phyloP scores from a whole-genome alignment of 2,797 vertebrate genomes.

The Hydrolagus colliei region DNA sequence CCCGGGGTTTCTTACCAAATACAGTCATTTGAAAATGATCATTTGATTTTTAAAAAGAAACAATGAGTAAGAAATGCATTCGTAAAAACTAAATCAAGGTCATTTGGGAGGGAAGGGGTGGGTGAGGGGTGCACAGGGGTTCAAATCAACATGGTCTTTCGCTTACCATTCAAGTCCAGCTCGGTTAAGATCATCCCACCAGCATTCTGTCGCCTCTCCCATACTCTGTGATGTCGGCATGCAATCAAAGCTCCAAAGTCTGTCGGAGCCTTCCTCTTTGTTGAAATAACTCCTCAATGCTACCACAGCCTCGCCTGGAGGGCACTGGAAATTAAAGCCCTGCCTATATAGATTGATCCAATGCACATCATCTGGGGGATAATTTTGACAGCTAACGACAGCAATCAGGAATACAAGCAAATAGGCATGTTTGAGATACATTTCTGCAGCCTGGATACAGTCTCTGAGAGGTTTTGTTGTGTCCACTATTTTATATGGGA shows the following conservation, averaged over 20 bases:
- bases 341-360: conserved; percentile 85
- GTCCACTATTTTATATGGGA: conserved; percentile 60
- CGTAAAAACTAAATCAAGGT: neutral
- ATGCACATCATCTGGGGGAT: conserved; percentile 64
- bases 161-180: conserved; percentile 90
- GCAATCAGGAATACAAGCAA: conserved; percentile 58
- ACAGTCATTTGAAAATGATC: neutral
- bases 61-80: neutral
- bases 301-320: conserved; percentile 80
- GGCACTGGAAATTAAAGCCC: conserved; percentile 93
- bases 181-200: conserved; percentile 95
- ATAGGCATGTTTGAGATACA: conserved; percentile 39
- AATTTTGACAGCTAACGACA: conserved; percentile 57
- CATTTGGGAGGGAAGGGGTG: neutral
- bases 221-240: conserved; percentile 72
- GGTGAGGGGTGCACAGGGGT: too few species aligned
- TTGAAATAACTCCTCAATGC: conserved; percentile 80
- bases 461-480: conserved; percentile 47
- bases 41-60: neutral
- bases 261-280: conserved; percentile 77
- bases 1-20: neutral
- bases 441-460: conserved; percentile 46
- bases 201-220: conserved; percentile 85
- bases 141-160: neutral
- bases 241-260: conserved; percentile 87